Evolutionary conservation across 2,888 invertebrate genomes (phyloP), one percentile per base, ranked within the genome.

Genomic region (Nymphalis urticae): DNA sequence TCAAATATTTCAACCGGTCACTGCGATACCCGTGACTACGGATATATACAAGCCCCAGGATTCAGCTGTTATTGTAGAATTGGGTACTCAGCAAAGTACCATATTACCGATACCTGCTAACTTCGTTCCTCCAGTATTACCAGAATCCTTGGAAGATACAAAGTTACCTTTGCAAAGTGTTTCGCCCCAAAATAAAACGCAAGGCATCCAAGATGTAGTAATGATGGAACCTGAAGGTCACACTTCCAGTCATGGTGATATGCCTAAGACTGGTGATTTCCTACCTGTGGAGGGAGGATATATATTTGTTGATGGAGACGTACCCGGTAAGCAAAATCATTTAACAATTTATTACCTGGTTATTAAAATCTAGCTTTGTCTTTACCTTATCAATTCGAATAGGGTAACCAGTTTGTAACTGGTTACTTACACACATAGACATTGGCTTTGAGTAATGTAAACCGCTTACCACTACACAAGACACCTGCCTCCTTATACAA

Each of bases 251-350:
- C 87, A 88, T 72, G 87, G 88, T 0, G 79, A 79, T 0, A 65
- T 80, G 5, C 80, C 85, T 0, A 83, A 82, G 51, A 78, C 66
- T 75, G 86, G 84, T 0, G 83, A 87, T 68, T 89, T 88, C 61
- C 69, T 92, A 63, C 89, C 91, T 0, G 89, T 91, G 0, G 92
- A 91, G 74, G 92, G 91, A 2, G 92, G 91, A 2, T 92, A 87
- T 73, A 86, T 91, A 50, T 75, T 90, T 1, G 88, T 92, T 1
- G 85, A 83, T 27, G 88, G 86, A 4, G 81, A 81, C 70, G 75
- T 70, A 2, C 68, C 77, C 75, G 87, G 90, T 89, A 77, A 77
- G 75, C 71, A 54, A 70, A 60, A 32, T 61, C 0, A 9, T 2
- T 4, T 42, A 42, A 42, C 13, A 4, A 42, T 13, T 42, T 42